Conservation (phyloP, 2,113 vertebrate genomes). For the Myodes glareolus region DNA sequence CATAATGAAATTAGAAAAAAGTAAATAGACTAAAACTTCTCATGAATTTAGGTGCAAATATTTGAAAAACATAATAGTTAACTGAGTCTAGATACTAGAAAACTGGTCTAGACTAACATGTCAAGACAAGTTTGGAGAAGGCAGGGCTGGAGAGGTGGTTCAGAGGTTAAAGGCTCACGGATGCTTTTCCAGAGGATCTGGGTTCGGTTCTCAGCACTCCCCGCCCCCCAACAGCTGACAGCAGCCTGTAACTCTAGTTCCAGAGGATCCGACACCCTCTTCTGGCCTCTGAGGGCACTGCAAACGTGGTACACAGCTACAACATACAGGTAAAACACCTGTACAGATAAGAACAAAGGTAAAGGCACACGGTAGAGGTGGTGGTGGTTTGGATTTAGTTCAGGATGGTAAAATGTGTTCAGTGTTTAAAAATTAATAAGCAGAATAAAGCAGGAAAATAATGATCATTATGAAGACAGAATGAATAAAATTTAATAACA, state of each 20-base stretch:
- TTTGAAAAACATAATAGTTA: constrained; percentile 18
- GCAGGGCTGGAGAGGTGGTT: neutral
- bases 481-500: constrained; percentile 47
- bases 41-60: constrained; percentile 37
- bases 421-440: constrained; percentile 27
- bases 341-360: neutral
- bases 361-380: neutral
- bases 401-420: constrained; percentile 4
- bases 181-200: neutral
- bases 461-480: constrained; percentile 21
- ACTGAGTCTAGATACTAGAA: neutral
- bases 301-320: neutral
- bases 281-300: neutral
- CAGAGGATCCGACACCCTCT: neutral
- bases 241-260: neutral
- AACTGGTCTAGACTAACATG: neutral
- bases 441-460: constrained; percentile 31
- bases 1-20: neutral
- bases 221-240: too few species aligned
- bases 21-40: neutral
- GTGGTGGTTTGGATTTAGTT: constrained; percentile 25
- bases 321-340: neutral
- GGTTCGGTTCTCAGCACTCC: neutral
- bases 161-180: neutral
- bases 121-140: neutral